Evolutionary conservation across 2,113 vertebrate genomes (phyloP).

Genomic region (Dicentrarchus labrax): DNA sequence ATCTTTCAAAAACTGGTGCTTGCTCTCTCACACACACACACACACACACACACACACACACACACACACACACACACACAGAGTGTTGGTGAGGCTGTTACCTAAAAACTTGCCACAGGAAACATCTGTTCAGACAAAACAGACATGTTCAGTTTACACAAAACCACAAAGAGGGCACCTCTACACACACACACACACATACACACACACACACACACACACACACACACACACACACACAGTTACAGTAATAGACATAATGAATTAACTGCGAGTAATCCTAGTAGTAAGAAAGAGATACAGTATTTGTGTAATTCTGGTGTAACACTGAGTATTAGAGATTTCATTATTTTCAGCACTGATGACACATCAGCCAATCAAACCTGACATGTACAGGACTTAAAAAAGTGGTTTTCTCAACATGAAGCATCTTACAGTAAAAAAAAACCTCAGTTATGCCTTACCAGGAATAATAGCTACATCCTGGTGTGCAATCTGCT

Average conservation of each 20-base stretch:
- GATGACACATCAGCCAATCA: not conserved
- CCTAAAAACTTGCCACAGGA: slow-evolving; percentile 76
- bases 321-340: not conserved
- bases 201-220: slow-evolving; percentile 19
- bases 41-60: slow-evolving; percentile 16
- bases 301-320: not conserved
- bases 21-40: not conserved
- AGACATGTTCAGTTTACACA: slow-evolving; percentile 73
- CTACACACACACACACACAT: slow-evolving; percentile 8
- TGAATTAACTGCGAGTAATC: not conserved
- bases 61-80: slow-evolving; percentile 20
- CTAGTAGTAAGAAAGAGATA: not conserved
- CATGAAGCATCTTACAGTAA: too few species aligned
- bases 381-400: not conserved
- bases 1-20: not conserved
- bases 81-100: slow-evolving; percentile 63
- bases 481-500: too few species aligned
- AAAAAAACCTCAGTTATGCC: not conserved
- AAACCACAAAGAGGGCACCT: slow-evolving; percentile 71
- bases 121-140: slow-evolving; percentile 81
- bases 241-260: not conserved
- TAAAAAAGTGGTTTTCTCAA: not conserved
- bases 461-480: not conserved
- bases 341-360: not conserved
- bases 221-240: slow-evolving; percentile 16